These are phyloP conservation scores for Cephalopterus ornatus DNA, from an alignment of 2,113 vertebrate species.

Conservation along the genomic window DNA sequence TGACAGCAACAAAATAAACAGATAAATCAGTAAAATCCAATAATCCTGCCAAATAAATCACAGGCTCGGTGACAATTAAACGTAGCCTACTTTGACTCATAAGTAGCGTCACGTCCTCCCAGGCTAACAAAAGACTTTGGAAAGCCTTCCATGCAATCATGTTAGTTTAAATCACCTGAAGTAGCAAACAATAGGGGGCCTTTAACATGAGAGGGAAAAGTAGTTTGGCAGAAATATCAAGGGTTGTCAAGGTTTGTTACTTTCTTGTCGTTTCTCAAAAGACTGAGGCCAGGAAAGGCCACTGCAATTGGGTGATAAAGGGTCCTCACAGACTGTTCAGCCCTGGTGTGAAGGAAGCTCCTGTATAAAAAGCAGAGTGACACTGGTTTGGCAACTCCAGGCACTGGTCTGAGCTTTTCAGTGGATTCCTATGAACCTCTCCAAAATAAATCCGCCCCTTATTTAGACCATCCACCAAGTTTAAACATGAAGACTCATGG, in stretches of 20 bases:
- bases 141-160: neutral
- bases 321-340: neutral
- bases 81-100: neutral
- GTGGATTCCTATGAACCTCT: neutral
- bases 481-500: neutral
- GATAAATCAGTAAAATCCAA: constrained; percentile 51
- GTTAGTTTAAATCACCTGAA: neutral
- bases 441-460: neutral
- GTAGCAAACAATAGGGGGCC: neutral
- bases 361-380: neutral
- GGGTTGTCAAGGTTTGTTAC: neutral
- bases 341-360: neutral
- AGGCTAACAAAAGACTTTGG: neutral
- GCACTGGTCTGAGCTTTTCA: neutral
- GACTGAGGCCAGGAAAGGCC: neutral
- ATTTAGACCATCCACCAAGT: neutral
- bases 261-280: neutral
- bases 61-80: constrained; percentile 26
- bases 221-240: neutral
- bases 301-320: neutral
- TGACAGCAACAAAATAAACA: constrained; percentile 56
- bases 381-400: neutral
- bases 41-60: constrained; percentile 52
- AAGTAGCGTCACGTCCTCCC: neutral
- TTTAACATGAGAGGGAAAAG: neutral